phyloP scores from a whole-genome alignment of 2,797 vertebrate genomes.

The Sebastes minor region DNA sequence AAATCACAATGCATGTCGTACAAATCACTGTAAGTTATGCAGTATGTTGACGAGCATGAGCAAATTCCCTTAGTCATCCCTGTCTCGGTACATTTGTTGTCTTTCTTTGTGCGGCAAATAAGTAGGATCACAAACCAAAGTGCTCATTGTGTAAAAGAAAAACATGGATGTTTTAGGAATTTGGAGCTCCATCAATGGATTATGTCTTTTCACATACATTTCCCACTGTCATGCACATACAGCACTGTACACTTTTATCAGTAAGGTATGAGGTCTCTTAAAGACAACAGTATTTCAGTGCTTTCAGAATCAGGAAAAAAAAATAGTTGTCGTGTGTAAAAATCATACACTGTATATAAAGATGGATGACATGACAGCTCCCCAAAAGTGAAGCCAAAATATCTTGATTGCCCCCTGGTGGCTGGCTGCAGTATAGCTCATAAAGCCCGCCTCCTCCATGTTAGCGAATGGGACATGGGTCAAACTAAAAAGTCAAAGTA shows the following conservation, averaged over 20 bases:
- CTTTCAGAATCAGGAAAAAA: too few relatives aligned
- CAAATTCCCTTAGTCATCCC: conserved; percentile 20
- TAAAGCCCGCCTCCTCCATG: too few relatives aligned
- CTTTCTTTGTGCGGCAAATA: neutral
- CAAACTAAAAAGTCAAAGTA: too few relatives aligned
- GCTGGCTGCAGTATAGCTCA: too few relatives aligned
- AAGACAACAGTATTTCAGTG: neutral
- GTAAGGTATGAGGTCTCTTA: neutral
- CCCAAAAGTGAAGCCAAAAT: too few relatives aligned
- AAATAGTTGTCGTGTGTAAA: too few relatives aligned
- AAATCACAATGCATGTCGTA: conserved; percentile 64
- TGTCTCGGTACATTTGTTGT: neutral
- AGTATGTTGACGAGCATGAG: conserved; percentile 49
- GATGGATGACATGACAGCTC: too few relatives aligned
- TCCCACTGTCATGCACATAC: neutral
- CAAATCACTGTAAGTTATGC: conserved; percentile 51
- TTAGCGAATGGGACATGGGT: too few relatives aligned
- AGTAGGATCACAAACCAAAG: neutral
- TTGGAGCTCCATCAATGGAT: neutral
- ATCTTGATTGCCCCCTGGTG: too few relatives aligned
- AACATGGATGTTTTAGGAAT: neutral
- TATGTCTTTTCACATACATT: neutral
- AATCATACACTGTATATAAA: too few relatives aligned
- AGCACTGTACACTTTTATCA: neutral
- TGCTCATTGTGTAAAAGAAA: neutral